Evolutionary conservation across 2,113 vertebrate genomes (phyloP), one percentile per base, ranked within the genome.

Genomic region (Plecotus auritus): DNA sequence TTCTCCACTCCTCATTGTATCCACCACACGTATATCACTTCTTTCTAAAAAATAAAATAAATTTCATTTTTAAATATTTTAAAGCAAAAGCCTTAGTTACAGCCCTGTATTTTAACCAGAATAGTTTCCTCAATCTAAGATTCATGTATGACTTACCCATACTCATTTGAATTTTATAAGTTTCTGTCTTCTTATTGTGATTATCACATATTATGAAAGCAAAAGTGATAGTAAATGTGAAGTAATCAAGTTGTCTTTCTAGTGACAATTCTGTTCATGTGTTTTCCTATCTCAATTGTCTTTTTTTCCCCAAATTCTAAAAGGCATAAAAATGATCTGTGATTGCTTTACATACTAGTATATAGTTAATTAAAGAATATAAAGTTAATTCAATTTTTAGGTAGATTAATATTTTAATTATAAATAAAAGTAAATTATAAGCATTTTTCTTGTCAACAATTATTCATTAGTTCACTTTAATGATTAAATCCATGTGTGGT

Each of bases 11-110:
- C 42, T 47, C 51, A 84, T 78, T 92, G 16, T 82, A 81, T 47
- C 73, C 3, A 14, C 3, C 47, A 45, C 8, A 66, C 9, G 77
- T 32, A 9, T 28, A 42, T 76, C 18, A 59, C 59, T 77, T 69
- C 32, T 78, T 85, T 76, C 9, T 88, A 92, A 37, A 77, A 94
- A 77, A 72, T 28, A 91, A 95, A 77, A 83, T 32, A 70, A 59
- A 42, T 47, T 74, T 76, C 9, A 73, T 74, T 88, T 89, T 91
- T 18, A 73, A 74, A 23, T 54, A 89, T 51, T 89, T 87, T 72
- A 93, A 92, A 93, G 8, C 30, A 61, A n/a, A 84, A 81, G 11
- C 13, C 35, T 72, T 32, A 80, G 7, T 72, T 32, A 95, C 3
- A 87, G 17, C 32, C 56, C 14, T 77, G 35, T 37, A 51, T 12